Conservation (phyloP, 2,797 vertebrate species). For the Phoeniculus purpureus region DNA sequence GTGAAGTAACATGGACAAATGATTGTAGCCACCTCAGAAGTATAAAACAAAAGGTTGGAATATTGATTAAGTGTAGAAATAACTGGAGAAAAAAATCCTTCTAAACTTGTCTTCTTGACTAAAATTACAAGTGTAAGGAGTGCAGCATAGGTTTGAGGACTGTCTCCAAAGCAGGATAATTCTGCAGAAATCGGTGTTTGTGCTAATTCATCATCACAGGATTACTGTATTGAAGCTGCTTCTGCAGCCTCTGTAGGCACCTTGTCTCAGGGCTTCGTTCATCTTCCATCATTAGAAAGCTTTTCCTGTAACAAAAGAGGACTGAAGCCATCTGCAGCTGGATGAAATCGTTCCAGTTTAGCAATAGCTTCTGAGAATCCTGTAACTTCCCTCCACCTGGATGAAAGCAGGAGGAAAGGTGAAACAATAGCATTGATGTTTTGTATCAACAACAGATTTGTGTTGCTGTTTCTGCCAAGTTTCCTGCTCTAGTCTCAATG, state of each 20-base stretch:
- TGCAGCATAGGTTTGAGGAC: no score
- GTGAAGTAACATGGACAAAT: neutral
- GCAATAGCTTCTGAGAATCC: neutral
- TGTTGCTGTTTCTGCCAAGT: conserved; percentile 4
- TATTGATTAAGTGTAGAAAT: neutral
- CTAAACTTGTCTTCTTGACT: neutral
- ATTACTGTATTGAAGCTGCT: neutral
- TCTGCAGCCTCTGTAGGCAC: neutral
- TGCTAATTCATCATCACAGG: neutral
- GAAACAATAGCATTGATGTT: conserved; percentile 45
- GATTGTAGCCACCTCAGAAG: neutral
- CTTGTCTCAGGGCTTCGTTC: neutral
- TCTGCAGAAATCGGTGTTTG: neutral
- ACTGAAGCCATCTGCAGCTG: conserved; percentile 19
- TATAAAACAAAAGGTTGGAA: neutral
- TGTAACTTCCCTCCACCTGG: conserved; percentile 25
- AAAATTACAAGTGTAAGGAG: neutral
- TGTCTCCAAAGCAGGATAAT: neutral
- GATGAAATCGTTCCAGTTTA: conserved; percentile 23
- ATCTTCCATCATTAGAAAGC: neutral
- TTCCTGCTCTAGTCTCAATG: conserved; percentile 18
- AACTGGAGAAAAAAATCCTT: neutral
- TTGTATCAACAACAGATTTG: neutral
- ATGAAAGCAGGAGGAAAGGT: conserved; percentile 41
- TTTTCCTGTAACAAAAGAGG: conserved; percentile 13